phyloP scores from a whole-genome alignment of 1,140 invertebrate species.

The Diachasma alloeum region DNA sequence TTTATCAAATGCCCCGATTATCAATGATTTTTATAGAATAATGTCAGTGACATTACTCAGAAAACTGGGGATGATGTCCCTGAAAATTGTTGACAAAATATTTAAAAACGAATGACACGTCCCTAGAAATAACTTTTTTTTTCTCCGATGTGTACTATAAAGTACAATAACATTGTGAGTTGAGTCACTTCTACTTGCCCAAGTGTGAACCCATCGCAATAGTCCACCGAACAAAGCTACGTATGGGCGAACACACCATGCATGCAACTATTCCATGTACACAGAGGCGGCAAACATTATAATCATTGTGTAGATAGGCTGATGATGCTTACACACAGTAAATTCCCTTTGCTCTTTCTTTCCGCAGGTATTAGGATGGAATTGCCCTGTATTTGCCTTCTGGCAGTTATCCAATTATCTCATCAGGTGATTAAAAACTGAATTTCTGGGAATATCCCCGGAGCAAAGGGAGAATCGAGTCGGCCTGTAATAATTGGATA shows the following conservation, averaged over 20 bases:
- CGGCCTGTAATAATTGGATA: neutral
- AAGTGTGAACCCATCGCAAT: neutral
- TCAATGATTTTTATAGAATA: too few species aligned
- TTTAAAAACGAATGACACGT: too few species aligned
- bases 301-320: neutral
- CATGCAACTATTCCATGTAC: neutral
- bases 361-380: neutral
- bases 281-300: neutral
- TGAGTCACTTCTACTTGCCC: neutral
- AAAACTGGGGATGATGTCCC: too few species aligned
- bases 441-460: neutral
- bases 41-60: too few species aligned
- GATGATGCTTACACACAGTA: neutral
- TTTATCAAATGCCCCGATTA: too few species aligned
- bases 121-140: too few species aligned
- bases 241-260: neutral
- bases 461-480: neutral
- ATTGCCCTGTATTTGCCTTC: neutral
- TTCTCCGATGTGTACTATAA: neutral
- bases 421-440: neutral
- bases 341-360: neutral
- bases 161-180: neutral
- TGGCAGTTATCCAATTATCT: neutral
- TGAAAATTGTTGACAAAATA: too few species aligned
- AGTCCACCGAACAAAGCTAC: neutral